A percentile compares a stretch with the other conserved stretches of the same genome.
Conservation (phyloP, 2,113 vertebrate genomes). For the Corythoichthys intestinalis region DNA sequence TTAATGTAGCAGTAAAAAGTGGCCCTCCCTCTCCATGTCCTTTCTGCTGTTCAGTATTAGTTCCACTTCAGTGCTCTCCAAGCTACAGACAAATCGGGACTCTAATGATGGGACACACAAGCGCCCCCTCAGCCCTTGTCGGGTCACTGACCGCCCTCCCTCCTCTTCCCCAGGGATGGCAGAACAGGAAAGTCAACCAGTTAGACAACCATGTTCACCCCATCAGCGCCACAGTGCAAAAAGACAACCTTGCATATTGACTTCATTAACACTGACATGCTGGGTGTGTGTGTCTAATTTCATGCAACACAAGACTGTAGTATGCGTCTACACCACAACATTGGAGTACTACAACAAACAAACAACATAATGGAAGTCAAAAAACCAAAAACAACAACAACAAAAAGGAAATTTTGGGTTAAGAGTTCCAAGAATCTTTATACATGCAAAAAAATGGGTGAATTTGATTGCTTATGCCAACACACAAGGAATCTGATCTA, state of each 20-base stretch:
- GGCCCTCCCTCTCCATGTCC: conserved; percentile 64
- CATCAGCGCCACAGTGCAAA: conserved; percentile 69
- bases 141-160: conserved; percentile 74
- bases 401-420: too few species aligned
- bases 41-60: conserved; percentile 75
- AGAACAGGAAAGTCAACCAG: conserved; percentile 63
- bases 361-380: not conserved
- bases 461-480: not conserved
- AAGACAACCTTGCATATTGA: conserved; percentile 68
- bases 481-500: too few species aligned
- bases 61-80: conserved; percentile 70
- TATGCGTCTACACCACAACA: too few species aligned
- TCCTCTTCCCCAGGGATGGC: conserved; percentile 58
- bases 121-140: conserved; percentile 63
- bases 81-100: conserved; percentile 69
- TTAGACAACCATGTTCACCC: conserved; percentile 81
- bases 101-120: conserved; percentile 76
- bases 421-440: not conserved
- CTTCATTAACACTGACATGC: conserved; percentile 83
- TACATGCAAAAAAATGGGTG: too few species aligned
- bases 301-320: not conserved
- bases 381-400: not conserved
- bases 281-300: conserved; percentile 7
- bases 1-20: conserved; percentile 85
- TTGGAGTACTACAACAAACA: not conserved